Conservation (phyloP, 2,113 vertebrate species). For the Paramisgurnus dabryanus region DNA sequence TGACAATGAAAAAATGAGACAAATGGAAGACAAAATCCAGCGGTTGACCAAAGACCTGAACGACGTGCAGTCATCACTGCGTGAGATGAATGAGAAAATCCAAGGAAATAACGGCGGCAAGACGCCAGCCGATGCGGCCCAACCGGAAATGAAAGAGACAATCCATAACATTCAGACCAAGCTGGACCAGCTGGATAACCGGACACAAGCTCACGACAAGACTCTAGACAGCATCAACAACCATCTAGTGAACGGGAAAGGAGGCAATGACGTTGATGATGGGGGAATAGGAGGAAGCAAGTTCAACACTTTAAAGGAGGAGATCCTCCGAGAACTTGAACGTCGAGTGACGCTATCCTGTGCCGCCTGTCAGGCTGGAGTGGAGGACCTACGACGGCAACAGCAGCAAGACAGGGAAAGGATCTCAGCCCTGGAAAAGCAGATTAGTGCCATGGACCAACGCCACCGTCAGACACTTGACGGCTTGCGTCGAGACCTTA, state of each 20-base stretch:
- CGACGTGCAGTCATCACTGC: conserved; percentile 77
- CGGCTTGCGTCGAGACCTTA: conserved; percentile 66
- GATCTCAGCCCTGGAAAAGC: conserved; percentile 83
- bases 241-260: conserved; percentile 74
- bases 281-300: not conserved
- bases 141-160: conserved; percentile 84
- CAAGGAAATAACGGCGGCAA: conserved; percentile 70
- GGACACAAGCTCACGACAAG: conserved; percentile 82
- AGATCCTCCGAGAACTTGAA: conserved; percentile 82
- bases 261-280: conserved; percentile 40
- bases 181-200: conserved; percentile 86
- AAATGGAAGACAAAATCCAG: conserved; percentile 86
- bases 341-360: conserved; percentile 81
- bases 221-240: conserved; percentile 82
- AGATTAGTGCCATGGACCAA: conserved; percentile 76
- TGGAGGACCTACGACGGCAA: conserved; percentile 80
- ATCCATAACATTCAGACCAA: conserved; percentile 86
- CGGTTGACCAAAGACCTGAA: conserved; percentile 82
- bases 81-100: conserved; percentile 71
- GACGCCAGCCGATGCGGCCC: conserved; percentile 81
- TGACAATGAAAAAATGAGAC: conserved; percentile 79
- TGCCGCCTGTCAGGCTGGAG: conserved; percentile 78
- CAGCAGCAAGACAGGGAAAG: conserved; percentile 81
- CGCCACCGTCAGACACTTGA: conserved; percentile 73
- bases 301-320: conserved; percentile 62